Evolutionary conservation across 2,113 vertebrate species (phyloP), one percentile per base, ranked within the genome.

Genomic region (Callipepla californica): DNA sequence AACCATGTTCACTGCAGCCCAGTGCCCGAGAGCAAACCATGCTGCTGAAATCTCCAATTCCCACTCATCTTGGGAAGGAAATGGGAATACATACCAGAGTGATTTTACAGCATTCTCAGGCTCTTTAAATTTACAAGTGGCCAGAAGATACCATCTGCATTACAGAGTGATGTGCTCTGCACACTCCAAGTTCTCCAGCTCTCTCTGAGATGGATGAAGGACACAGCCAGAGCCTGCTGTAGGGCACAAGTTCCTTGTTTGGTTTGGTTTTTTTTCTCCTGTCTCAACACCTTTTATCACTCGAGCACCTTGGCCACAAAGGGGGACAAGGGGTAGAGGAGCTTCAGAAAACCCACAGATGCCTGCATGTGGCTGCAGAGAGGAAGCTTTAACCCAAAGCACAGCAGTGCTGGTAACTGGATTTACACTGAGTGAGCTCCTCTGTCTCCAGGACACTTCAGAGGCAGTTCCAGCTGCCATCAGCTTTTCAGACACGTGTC

Each of bases 131-230:
- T 85, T 87, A 82, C 17, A 76, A 19, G 70, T n/a, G 45, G 73
- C 88, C 61, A 78, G 72, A 51, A 94, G 82, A 55, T 30, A 55
- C 50, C 50, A 51, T 26, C 48, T 48, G 48, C 48, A 23, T 16
- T 53, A 28, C 1, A 8, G 51, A 53, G 51, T 14, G 14, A 55
- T 18, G 16, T 30, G 53, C 53, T 55, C 53, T 55, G 53, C 53
- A 7, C 53, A 55, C 53, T 18, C 53, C 17, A 87, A 65, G 76
- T 74, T 80, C 88, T 78, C 82, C 68, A 67, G 26, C 48, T 23
- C 9, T n/a, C 91, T 82, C 65, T 38, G 42, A 82, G 62, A 85
- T 36, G 75, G 62, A 48, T 95, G 53, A 77, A 83, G 95, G 90
- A 45, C 79, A 48, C 72, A 80, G 84, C 40, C 89, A 53, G 81